Percentiles rank a stretch among this genome's conserved stretches.
These are phyloP conservation scores for Cossypha dichroa DNA, from an alignment of 2,797 vertebrate genomes.

Conservation along the genomic window DNA sequence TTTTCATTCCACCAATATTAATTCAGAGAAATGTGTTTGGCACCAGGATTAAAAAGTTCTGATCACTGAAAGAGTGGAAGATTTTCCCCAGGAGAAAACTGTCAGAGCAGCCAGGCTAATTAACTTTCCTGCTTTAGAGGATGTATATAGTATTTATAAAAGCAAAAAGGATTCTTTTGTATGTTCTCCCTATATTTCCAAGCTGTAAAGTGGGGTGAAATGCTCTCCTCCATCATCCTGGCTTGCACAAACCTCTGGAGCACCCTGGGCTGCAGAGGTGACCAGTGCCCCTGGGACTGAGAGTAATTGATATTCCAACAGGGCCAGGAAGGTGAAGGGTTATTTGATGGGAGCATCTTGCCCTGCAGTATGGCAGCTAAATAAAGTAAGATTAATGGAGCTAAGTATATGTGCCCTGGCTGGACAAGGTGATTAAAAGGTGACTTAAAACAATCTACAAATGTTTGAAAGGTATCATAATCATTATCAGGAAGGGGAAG, in stretches of 20 bases:
- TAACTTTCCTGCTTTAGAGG: background rate
- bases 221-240: background rate
- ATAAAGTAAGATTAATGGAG: background rate
- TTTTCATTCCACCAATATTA: slow-evolving; percentile 41
- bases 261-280: background rate
- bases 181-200: background rate
- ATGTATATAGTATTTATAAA: background rate
- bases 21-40: slow-evolving; percentile 25
- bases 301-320: background rate
- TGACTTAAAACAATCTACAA: background rate
- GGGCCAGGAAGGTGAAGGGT: background rate
- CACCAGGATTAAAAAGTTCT: slow-evolving; percentile 20
- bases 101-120: slow-evolving; percentile 5
- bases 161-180: background rate
- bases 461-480: background rate
- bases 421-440: background rate
- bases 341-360: background rate
- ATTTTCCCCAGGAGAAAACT: slow-evolving; percentile 11
- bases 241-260: accelerated
- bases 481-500: background rate
- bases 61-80: background rate
- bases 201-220: background rate
- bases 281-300: background rate
- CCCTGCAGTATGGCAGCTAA: background rate
- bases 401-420: background rate